These are phyloP conservation scores for Huso huso DNA, from an alignment of 2,797 vertebrate species.

Conservation along the genomic window DNA sequence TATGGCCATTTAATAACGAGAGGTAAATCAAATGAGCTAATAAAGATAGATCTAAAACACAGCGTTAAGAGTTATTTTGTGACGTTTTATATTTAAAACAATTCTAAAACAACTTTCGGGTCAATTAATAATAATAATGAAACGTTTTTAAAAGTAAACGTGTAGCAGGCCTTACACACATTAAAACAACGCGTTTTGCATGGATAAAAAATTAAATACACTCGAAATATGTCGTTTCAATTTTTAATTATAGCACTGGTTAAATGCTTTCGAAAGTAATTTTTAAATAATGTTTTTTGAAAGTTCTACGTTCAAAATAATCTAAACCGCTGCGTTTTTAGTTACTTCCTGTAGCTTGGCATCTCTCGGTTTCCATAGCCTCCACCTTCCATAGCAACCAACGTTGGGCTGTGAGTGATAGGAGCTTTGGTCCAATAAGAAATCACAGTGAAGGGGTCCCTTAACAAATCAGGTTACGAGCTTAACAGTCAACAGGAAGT, in stretches of 20 bases:
- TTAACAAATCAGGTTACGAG: too few relatives aligned
- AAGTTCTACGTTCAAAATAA: background rate
- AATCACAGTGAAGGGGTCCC: too few relatives aligned
- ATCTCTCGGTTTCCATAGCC: conserved; percentile 55
- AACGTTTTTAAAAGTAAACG: background rate
- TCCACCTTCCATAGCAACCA: conserved; percentile 31
- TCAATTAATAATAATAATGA: background rate
- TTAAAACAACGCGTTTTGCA: background rate
- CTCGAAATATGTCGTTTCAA: conserved; percentile 5
- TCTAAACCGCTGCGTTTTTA: background rate
- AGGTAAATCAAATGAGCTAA: background rate
- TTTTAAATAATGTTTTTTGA: background rate
- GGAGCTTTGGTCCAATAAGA: too few relatives aligned
- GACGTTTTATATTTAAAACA: background rate
- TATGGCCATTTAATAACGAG: conserved; percentile 54
- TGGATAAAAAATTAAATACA: background rate
- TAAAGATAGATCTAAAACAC: background rate
- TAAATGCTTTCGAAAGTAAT: too few relatives aligned
- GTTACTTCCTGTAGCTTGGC: conserved; percentile 33
- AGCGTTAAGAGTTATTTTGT: background rate
- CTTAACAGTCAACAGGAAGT: too few relatives aligned
- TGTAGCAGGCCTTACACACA: background rate
- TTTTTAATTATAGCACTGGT: background rate
- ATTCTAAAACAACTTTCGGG: background rate
- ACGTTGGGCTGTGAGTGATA: too few relatives aligned